Evolutionary conservation across 2,797 vertebrate species (phyloP).

Genomic region (Lagorchestes hirsutus): DNA sequence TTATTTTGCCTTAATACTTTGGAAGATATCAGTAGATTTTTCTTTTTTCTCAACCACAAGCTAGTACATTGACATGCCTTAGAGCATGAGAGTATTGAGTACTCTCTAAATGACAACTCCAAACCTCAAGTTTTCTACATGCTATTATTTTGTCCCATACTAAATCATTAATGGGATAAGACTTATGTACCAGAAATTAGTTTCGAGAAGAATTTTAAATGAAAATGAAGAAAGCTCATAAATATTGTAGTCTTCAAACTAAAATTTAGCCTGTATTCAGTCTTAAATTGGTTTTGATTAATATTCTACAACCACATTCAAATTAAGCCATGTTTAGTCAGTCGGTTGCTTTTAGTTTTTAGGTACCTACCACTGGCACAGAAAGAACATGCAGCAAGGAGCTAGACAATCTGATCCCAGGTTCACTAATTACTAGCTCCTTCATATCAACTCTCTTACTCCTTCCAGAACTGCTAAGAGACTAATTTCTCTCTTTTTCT

Average conservation of each 20-base stretch:
- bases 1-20: background rate
- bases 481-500: background rate
- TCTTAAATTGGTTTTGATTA: slow-evolving; percentile 10
- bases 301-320: slow-evolving; percentile 55
- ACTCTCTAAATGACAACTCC: background rate
- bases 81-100: background rate
- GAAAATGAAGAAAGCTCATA: slow-evolving; percentile 14
- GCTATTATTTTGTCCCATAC: slow-evolving; percentile 12
- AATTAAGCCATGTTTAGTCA: slow-evolving; percentile 39
- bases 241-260: slow-evolving; percentile 14
- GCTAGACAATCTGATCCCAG: background rate
- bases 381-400: background rate
- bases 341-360: slow-evolving; percentile 20
- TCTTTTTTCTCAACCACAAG: background rate
- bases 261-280: background rate
- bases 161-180: background rate
- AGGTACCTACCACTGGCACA: background rate
- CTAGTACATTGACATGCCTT: slow-evolving; percentile 17
- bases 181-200: background rate
- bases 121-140: slow-evolving; percentile 23
- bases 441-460: background rate
- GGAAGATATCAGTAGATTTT: background rate
- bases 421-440: background rate
- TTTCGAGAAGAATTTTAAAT: slow-evolving; percentile 36
- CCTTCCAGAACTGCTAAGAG: background rate